Percentiles rank a stretch among this genome's conserved stretches.
phyloP scores from a whole-genome alignment of 1,140 invertebrate genomes.

The Acyrthosiphon pisum region DNA sequence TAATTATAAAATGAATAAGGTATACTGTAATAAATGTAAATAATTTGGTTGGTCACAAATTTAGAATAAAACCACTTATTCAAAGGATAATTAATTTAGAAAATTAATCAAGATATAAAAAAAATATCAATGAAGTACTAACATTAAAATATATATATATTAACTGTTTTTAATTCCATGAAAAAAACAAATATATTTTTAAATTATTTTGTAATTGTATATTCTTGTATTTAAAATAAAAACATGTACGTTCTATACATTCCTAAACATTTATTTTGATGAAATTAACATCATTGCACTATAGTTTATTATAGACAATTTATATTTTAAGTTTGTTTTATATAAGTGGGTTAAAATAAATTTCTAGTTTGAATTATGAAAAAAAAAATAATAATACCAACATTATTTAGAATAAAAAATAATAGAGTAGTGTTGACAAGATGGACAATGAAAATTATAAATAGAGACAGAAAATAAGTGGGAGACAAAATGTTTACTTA shows the following conservation, averaged over 20 bases:
- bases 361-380: not conserved
- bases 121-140: not conserved
- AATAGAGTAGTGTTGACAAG: not conserved
- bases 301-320: not conserved
- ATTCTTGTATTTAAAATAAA: not conserved
- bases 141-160: not conserved
- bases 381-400: constrained; percentile 20
- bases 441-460: constrained; percentile 36
- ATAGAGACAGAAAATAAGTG: constrained; percentile 6
- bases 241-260: not conserved
- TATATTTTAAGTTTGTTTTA: not conserved
- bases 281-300: not conserved
- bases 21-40: not conserved
- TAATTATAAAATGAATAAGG: not conserved
- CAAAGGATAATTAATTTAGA: not conserved
- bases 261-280: not conserved
- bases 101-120: not conserved
- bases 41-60: not conserved
- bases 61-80: not conserved
- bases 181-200: not conserved
- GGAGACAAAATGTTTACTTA: constrained; percentile 63
- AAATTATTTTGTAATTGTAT: not conserved
- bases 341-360: not conserved
- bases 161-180: not conserved
- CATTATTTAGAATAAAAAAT: constrained; percentile 2